Base-by-base conservation (phyloP, 2,797 vertebrate genomes). In the Gallinago solitaria region DNA sequence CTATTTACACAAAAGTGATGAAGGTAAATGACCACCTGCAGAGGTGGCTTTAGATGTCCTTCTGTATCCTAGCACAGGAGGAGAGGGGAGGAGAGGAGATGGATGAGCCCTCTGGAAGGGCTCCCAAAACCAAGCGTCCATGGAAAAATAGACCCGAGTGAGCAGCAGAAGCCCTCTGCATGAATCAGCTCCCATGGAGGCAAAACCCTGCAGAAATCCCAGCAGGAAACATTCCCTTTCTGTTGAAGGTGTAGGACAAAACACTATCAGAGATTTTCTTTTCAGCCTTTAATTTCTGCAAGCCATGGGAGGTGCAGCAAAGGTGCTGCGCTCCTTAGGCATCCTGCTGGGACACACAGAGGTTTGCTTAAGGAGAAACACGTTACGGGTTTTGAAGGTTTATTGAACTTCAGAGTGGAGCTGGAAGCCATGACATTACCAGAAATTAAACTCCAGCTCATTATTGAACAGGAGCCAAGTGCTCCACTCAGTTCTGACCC, bases 361-460 rank as follows among this genome's bases (percentile, higher is more conserved):
- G 37, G 8, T 50, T 90, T 88, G 59, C 61, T 69, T 37, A 7
- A 60, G 59, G 83, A 81, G 48, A 79, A 86, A 63, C 27, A 17
- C 1, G 1, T 51, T 25, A 19, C 1, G 24, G 68, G 27, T 59
- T 11, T 4, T 77, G 87, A 60, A 65, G 33, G 6, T 25, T 82
- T 77, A 80, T 35, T 73, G 75, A 92, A 60, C 68, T 18, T 67
- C 39, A 68, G 84, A 85, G 65, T 0, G 0, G 59, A 81, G 75
- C 87, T 63, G 76, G 76, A 67, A 87, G 78, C 51, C 60, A 27
- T 1, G 12, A 53, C 73, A 64, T 9, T 48, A 51, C 47, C 74
- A 70, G 75, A 89, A 95, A 94, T 93, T 53, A 87, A 94, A 83
- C 16, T 74, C 39, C 11, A 3, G 33, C 28, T 78, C 21, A 16